A percentile compares a stretch with the other conserved stretches of the same genome.
These are phyloP conservation scores for Xestia ashworthii DNA, from an alignment of 2,888 invertebrate species.

Conservation along the genomic window DNA sequence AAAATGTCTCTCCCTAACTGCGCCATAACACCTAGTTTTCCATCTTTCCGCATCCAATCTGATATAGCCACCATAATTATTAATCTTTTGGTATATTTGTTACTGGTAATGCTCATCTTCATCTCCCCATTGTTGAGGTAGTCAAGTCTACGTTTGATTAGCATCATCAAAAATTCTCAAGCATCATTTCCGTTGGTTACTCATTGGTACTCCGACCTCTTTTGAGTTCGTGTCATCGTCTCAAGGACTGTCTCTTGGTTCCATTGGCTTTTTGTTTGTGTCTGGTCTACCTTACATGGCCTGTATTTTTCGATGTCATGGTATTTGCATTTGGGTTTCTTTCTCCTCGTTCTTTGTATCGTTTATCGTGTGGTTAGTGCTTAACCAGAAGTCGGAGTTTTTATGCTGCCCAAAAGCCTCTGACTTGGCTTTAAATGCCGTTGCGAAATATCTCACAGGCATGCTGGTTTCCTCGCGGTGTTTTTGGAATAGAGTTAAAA, in stretches of 20 bases:
- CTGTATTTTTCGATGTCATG: background rate
- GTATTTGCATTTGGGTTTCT: background rate
- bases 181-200: slow-evolving; percentile 22
- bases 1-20: background rate
- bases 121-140: background rate
- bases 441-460: too few species aligned
- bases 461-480: too few species aligned
- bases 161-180: slow-evolving; percentile 33
- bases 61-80: background rate
- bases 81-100: too few species aligned
- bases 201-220: slow-evolving; percentile 34
- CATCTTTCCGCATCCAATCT: background rate
- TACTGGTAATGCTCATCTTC: background rate
- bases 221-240: slow-evolving; percentile 35
- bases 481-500: too few species aligned
- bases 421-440: too few species aligned
- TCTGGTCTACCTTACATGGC: slow-evolving; percentile 22
- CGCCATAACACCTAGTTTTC: too few species aligned
- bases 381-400: too few species aligned
- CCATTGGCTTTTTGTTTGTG: slow-evolving; percentile 41
- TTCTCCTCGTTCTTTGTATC: too few species aligned
- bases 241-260: slow-evolving; percentile 45
- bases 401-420: too few species aligned
- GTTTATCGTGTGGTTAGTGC: too few species aligned
- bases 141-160: slow-evolving; percentile 32